Percentiles rank a stretch among this genome's conserved stretches.
phyloP scores from a whole-genome alignment of 2,797 vertebrate genomes.

The Cyclopterus lumpus region DNA sequence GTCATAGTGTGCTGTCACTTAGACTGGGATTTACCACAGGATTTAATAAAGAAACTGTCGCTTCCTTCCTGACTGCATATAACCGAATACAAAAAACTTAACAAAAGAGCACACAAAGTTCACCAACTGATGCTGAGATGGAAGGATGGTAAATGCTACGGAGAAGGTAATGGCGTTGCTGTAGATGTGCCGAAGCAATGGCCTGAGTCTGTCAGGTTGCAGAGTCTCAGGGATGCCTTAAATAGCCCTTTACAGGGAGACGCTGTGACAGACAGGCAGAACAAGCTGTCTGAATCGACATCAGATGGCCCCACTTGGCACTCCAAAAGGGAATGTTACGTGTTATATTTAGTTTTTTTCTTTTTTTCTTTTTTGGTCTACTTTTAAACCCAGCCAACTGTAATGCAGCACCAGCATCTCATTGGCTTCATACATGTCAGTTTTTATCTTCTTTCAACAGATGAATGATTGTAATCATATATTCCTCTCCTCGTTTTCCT shows the following conservation, averaged over 20 bases:
- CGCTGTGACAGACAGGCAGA: slow-evolving; percentile 38
- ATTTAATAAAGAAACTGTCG: not conserved
- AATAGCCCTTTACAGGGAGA: slow-evolving; percentile 57
- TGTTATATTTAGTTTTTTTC: slow-evolving; percentile 59
- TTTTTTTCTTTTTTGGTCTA: slow-evolving; percentile 25
- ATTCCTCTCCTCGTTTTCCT: not conserved
- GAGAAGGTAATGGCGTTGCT: slow-evolving; percentile 6
- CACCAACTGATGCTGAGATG: not conserved
- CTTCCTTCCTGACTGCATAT: slow-evolving; percentile 1
- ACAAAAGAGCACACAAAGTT: not conserved
- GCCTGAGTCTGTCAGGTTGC: slow-evolving; percentile 23
- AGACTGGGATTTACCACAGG: slow-evolving; percentile 31
- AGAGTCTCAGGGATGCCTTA: slow-evolving; percentile 51
- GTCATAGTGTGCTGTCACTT: slow-evolving; percentile 51
- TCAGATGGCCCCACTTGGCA: slow-evolving; percentile 54
- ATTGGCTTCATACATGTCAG: slow-evolving; percentile 42
- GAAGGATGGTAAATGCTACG: not conserved
- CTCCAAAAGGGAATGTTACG: slow-evolving; percentile 46
- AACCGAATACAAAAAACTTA: not conserved
- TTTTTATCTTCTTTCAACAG: slow-evolving; percentile 36
- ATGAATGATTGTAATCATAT: slow-evolving; percentile 53
- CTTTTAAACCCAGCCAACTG: slow-evolving; percentile 54
- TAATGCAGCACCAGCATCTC: slow-evolving; percentile 55
- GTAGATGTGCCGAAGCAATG: slow-evolving; percentile 23
- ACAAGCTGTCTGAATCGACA: slow-evolving; percentile 60